These are phyloP conservation scores for Xyrichtys novacula DNA, from an alignment of 2,797 vertebrate species.

Conservation along the genomic window DNA sequence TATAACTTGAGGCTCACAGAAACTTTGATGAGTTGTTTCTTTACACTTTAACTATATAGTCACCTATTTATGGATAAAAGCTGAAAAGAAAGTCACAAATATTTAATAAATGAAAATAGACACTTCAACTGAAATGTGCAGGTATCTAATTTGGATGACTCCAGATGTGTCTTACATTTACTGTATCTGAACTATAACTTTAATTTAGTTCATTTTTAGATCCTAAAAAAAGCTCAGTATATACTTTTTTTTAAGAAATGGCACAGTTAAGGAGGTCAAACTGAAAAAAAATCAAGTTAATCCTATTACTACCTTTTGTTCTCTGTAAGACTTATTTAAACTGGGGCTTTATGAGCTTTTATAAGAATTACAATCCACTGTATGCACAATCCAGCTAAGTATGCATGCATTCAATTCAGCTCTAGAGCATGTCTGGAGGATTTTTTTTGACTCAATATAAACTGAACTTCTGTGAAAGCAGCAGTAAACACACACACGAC, in stretches of 20 bases:
- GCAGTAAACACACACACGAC: slow-evolving; percentile 44
- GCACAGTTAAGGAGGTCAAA: slow-evolving; percentile 35
- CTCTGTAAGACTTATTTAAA: background rate
- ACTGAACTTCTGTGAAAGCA: slow-evolving; percentile 23
- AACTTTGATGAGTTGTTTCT: too few species aligned
- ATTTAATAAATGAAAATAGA: too few species aligned
- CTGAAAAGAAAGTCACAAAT: too few species aligned
- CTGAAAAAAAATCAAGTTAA: slow-evolving; percentile 30
- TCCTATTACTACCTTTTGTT: background rate
- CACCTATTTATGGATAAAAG: too few species aligned
- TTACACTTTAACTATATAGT: too few species aligned
- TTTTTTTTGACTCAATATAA: slow-evolving; percentile 20
- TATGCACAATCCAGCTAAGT: background rate
- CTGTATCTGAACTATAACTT: background rate
- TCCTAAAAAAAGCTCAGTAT: background rate
- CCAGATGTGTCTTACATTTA: slow-evolving; percentile 6
- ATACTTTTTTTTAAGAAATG: background rate
- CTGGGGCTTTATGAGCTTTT: background rate
- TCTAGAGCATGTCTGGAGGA: slow-evolving; percentile 1
- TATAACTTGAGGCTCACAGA: too few species aligned
- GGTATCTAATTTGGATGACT: background rate
- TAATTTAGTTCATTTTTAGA: background rate
- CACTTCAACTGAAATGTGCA: too few species aligned
- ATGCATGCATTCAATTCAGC: slow-evolving; percentile 11
- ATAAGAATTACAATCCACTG: background rate